phyloP scores from a whole-genome alignment of 2,113 vertebrate species.

The Cranoglanis bouderius region DNA sequence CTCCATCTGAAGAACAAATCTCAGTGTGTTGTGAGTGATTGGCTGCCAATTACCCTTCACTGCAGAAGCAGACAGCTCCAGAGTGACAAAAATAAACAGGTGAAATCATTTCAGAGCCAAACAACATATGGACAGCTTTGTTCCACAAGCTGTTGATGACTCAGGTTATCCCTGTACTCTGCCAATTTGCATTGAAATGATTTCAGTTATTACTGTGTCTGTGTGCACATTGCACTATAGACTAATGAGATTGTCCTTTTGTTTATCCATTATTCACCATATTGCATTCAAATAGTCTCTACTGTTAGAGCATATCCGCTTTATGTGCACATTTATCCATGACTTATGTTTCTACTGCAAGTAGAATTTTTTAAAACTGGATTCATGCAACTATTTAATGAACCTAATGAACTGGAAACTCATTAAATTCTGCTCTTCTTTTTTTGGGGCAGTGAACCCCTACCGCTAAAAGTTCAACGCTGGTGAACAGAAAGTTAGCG shows the following conservation, averaged over 20 bases:
- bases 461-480: not conserved
- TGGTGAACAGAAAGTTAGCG: not conserved
- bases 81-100: conserved; percentile 16
- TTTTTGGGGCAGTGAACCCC: not conserved
- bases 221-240: not conserved
- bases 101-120: conserved; percentile 24
- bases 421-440: not conserved
- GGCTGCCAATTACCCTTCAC: conserved; percentile 15
- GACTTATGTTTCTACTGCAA: not conserved
- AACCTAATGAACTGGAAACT: conserved; percentile 2
- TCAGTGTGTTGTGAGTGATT: conserved; percentile 7
- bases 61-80: not conserved
- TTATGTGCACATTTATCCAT: not conserved
- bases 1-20: not conserved
- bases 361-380: not conserved
- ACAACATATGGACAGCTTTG: conserved; percentile 26
- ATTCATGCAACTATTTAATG: conserved; percentile 2
- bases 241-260: conserved; percentile 10
- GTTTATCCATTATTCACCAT: conserved; percentile 1
- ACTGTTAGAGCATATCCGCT: not conserved
- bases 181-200: conserved; percentile 26
- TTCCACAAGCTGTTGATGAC: conserved; percentile 35
- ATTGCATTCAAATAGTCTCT: not conserved
- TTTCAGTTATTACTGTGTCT: conserved; percentile 7
- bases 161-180: conserved; percentile 2